Base-by-base conservation (phyloP, 2,113 vertebrate species). In the Ursus arctos region DNA sequence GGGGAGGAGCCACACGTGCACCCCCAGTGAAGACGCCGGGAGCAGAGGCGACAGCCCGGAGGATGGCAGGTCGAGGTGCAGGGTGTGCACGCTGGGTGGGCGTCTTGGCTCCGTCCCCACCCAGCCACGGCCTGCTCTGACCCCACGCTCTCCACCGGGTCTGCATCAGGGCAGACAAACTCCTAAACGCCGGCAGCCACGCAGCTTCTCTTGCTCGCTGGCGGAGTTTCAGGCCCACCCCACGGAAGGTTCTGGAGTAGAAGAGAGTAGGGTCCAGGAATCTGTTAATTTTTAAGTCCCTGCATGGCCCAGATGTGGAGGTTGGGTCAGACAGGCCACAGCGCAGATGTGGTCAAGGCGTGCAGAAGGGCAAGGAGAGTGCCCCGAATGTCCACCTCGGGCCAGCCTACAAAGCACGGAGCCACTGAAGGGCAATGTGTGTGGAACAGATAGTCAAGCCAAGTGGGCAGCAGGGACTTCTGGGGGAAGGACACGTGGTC, bases 61-160 rank as follows among this genome's bases (percentile, higher is more conserved):
- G 59, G 53, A n/a, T 0, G 0, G 22, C 31, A 2, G 26, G 11
- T 1, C 0, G 1, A 10, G 10, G 31, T 2, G 7, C 0, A 6
- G 13, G 28, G 69, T 43, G 81, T 24, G 63, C 15, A 13, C 47
- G 28, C 43, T 0, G 10, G 79, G 12, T 8, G 18, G 3, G 49
- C 9, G 21, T 3, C 59, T 28, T 4, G 3, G n/a, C 47, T 40
- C n/a, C 0, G 14, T 5, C 36, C 80, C 57, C 36, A 47, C 11
- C 71, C 21, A 14, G 51, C 67, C 1, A 0, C 2, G 11, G 36
- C 11, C 79, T 0, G 18, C 76, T 13, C 40, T 21, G 86, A 53
- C 33, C 4, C 33, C 4, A 11, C 0, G 5, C n/a, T n/a, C 79
- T 36, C 47, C 22, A 8, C 79, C 31, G 7, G 65, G n/a, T 36